phyloP scores from a whole-genome alignment of 1,140 invertebrate species.

The Drosophila ambigua region DNA sequence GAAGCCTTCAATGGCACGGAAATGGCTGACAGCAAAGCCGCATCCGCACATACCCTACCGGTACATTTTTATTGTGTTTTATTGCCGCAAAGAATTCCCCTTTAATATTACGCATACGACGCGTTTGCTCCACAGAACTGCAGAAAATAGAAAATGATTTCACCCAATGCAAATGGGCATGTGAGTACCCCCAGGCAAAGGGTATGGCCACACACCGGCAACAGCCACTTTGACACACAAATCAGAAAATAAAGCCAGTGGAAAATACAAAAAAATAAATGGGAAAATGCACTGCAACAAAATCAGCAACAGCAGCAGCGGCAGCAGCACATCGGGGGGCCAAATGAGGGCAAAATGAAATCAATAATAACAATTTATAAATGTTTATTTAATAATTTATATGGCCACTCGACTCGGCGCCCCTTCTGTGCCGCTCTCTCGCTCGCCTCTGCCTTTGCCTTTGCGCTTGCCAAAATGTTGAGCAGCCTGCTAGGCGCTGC shows the following conservation, averaged over 20 bases:
- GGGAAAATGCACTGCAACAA: not conserved
- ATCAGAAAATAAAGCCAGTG: slow-evolving; percentile 47
- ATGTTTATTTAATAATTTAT: slow-evolving; percentile 78
- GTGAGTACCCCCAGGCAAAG: too few species aligned
- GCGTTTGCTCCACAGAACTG: too few species aligned
- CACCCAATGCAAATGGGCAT: too few species aligned
- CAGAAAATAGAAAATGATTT: too few species aligned
- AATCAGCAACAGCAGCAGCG: slow-evolving; percentile 1
- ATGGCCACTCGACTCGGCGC: slow-evolving; percentile 13
- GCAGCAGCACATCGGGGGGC: not conserved
- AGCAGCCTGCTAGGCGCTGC: too few species aligned
- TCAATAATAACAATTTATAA: slow-evolving; percentile 74
- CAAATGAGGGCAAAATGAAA: slow-evolving; percentile 36
- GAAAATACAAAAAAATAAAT: not conserved
- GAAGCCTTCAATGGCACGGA: slow-evolving; percentile 52
- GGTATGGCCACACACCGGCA: slow-evolving; percentile 7
- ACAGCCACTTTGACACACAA: slow-evolving; percentile 43
- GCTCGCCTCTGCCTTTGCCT: not conserved
- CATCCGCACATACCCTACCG: too few species aligned
- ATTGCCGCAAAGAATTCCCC: too few species aligned
- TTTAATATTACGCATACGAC: too few species aligned
- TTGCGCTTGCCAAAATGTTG: too few species aligned
- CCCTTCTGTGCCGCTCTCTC: not conserved
- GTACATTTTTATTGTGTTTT: too few species aligned
- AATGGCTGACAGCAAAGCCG: not conserved